These are phyloP conservation scores for Propithecus perrieri DNA, from an alignment of 2,797 vertebrate species.

Conservation along the genomic window DNA sequence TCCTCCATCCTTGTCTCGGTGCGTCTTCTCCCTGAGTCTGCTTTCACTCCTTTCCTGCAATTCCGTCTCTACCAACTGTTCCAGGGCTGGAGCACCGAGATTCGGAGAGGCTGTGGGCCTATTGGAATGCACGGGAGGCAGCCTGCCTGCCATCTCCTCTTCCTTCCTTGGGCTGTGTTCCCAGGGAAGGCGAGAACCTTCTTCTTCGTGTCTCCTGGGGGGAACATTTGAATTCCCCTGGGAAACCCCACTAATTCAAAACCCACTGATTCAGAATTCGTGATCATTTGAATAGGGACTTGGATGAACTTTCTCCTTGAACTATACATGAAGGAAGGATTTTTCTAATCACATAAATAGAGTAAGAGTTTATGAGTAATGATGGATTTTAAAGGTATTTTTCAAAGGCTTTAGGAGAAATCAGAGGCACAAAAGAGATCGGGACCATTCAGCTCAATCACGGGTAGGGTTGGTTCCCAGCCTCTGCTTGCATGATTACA, in stretches of 20 bases:
- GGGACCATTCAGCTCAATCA: background rate
- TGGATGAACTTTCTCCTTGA: slow-evolving; percentile 41
- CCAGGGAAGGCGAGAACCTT: slow-evolving; percentile 8
- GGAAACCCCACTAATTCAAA: slow-evolving; percentile 46
- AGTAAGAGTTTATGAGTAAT: background rate
- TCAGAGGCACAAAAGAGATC: background rate
- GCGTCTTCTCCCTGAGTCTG: background rate
- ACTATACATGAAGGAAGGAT: background rate
- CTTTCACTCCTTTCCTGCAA: slow-evolving; percentile 30
- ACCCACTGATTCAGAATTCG: slow-evolving; percentile 36
- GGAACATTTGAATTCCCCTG: slow-evolving; percentile 42
- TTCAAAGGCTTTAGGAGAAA: slow-evolving; percentile 45
- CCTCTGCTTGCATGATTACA: background rate
- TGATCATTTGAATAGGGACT: background rate
- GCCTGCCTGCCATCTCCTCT: slow-evolving; percentile 29
- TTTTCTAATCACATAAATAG: slow-evolving; percentile 41
- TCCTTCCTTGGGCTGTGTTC: slow-evolving; percentile 46
- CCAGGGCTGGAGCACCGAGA: background rate
- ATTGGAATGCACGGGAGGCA: background rate
- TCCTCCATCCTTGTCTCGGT: background rate
- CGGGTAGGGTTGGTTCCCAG: background rate
- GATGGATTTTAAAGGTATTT: slow-evolving; percentile 34
- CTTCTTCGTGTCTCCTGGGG: background rate
- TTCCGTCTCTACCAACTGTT: slow-evolving; percentile 44
- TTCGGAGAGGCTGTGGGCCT: background rate